These are phyloP conservation scores for Ailurus styani DNA, from an alignment of 2,113 vertebrate species.

Conservation along the genomic window DNA sequence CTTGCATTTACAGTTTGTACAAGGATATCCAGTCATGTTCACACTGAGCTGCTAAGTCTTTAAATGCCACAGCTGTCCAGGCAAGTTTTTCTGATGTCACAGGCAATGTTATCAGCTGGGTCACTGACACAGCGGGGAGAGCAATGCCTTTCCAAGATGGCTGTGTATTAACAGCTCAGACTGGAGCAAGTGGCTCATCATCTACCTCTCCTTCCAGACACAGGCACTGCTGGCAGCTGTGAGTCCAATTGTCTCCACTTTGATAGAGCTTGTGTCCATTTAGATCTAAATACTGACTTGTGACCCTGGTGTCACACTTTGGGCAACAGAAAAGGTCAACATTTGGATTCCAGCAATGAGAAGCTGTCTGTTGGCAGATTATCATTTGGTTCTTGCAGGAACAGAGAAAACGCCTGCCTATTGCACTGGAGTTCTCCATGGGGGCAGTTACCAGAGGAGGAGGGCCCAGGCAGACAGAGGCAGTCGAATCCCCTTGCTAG, in stretches of 20 bases:
- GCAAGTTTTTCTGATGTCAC: conserved; percentile 92
- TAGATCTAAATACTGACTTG: conserved; percentile 93
- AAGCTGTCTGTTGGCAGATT: conserved; percentile 92
- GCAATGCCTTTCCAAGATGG: conserved; percentile 90
- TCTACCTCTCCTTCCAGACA: conserved; percentile 95
- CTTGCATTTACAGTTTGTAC: conserved; percentile 95
- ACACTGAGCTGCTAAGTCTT: conserved; percentile 88
- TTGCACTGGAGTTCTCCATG: conserved; percentile 87
- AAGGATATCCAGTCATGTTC: conserved; percentile 91
- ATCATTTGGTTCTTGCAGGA: conserved; percentile 91
- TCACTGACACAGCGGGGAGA: conserved; percentile 92
- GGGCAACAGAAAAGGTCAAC: conserved; percentile 94
- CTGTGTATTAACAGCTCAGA: conserved; percentile 89
- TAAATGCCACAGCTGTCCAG: conserved; percentile 86
- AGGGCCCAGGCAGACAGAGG: conserved; percentile 89
- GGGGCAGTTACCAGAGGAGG: conserved; percentile 92
- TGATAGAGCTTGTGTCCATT: conserved; percentile 88
- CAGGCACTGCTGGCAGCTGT: conserved; percentile 92
- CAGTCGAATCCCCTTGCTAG: conserved; percentile 93
- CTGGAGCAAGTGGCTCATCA: conserved; percentile 91
- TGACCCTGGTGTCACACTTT: conserved; percentile 90
- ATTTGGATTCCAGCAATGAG: conserved; percentile 89
- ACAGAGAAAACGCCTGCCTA: conserved; percentile 91
- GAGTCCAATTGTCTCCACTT: conserved; percentile 92
- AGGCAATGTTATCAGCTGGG: conserved; percentile 88